Percentiles rank a stretch among this genome's conserved stretches.
Evolutionary conservation across 30 jellyfish, hydroid and myxozoan genomes (phyloP).

Genomic region (Cassiopea xamachana): DNA sequence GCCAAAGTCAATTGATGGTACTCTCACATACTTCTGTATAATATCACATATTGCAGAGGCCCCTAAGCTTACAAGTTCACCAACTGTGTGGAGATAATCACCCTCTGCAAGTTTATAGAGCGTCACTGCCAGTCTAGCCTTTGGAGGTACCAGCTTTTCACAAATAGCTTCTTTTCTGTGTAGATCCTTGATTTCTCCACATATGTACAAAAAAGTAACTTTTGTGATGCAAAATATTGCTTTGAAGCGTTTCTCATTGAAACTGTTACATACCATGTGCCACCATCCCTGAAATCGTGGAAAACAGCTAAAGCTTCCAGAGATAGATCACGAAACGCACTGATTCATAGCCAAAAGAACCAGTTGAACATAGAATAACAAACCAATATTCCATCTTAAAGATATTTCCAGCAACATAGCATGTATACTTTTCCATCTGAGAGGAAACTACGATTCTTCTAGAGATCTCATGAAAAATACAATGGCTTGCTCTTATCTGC

Average conservation of each 20-base stretch:
- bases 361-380: constrained; percentile 27
- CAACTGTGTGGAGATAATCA: constrained; percentile 50
- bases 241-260: constrained; percentile 47
- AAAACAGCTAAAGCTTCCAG: constrained; percentile 28
- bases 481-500: too few relatives aligned
- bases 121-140: constrained; percentile 11
- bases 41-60: constrained; percentile 14
- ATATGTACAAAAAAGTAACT: constrained; percentile 28
- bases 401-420: too few relatives aligned
- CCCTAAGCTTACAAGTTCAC: constrained; percentile 57
- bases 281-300: constrained; percentile 62
- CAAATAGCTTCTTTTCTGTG: constrained; percentile 32
- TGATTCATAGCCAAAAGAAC: constrained; percentile 15
- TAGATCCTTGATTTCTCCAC: constrained; percentile 18
- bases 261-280: constrained; percentile 48
- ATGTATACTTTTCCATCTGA: too few relatives aligned
- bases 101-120: constrained; percentile 17
- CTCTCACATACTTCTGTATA: constrained; percentile 43
- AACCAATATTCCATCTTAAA: neutral
- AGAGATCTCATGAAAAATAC: too few relatives aligned
- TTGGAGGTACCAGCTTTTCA: constrained; percentile 62
- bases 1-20: constrained; percentile 19
- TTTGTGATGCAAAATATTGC: constrained; percentile 26
- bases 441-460: too few relatives aligned
- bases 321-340: neutral